Base-by-base conservation (phyloP, 2,888 invertebrate genomes). In the Heliconius ethilla region DNA sequence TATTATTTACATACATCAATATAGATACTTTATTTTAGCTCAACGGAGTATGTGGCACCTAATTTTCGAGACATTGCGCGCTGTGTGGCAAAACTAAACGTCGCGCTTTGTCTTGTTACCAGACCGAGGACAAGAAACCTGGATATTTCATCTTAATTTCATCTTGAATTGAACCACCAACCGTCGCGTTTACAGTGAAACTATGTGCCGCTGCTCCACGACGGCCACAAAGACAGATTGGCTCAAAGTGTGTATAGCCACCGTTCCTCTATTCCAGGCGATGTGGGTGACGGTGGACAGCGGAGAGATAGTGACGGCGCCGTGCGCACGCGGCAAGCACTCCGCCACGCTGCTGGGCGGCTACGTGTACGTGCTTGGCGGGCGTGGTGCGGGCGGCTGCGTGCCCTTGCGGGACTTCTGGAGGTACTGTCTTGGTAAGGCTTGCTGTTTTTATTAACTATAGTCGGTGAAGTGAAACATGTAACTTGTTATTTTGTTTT, bases 361-460 rank as follows among this genome's bases (percentile, higher is more conserved):
- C n/a, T 95, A 96, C 89, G 95, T 98, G 81, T 98, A 97, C 90
- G 95, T 98, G 82, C 95, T 97, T 83, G 98, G 98, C 22, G 98
- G 98, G n/a, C 94, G 97, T 72, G 97, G 97, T 87, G 97, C 97
- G 29, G 97, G 97, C 87, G 95, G 97, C 51, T 96, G 97, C 85
- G 94, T 97, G 83, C 97, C 98, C 6, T 95, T 98, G 79, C 96
- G 97, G 88, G 98, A 98, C 92, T 96, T 98, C 87, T 98, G 98
- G 98, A 96, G 96, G 85, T 97, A 97, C 87, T 96, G 96, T 84
- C 94, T 97, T 70, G 96, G 97, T 97, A 37, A 40, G 33, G 4
- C 37, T 9, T 10, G 3, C 55, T 3, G 1, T 15, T 18, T 55
- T 22, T 45, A 1, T 27, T 27, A 27, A 27, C 45, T 18, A 22